Evolutionary conservation across 2,797 vertebrate species (phyloP).

Genomic region (Margarornis squamiger): DNA sequence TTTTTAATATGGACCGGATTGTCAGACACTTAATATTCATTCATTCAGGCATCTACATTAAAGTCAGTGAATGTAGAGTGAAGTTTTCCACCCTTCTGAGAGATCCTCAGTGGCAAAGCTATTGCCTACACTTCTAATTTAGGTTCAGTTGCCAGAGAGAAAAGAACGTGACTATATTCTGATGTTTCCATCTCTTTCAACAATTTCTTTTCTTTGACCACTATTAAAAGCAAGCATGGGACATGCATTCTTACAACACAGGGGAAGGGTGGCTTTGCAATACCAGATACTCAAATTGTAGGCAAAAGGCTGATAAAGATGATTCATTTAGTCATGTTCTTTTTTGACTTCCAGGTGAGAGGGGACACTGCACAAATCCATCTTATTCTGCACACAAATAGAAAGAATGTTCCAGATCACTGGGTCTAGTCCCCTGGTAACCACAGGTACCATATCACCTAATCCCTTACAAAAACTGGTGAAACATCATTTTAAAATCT

Average conservation of each 20-base stretch:
- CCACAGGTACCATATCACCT: not conserved
- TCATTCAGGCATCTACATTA: not conserved
- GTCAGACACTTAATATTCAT: not conserved
- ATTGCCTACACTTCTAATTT: not conserved
- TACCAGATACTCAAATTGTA: not conserved
- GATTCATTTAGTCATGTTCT: not conserved
- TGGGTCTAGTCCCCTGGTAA: not conserved
- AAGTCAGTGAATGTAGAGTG: not conserved
- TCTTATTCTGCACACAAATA: not conserved
- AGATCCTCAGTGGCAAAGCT: not conserved
- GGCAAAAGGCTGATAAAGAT: not conserved
- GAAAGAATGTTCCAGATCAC: not conserved
- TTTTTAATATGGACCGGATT: not conserved
- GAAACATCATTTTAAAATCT: not conserved
- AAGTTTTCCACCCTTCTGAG: not conserved
- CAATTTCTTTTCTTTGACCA: not conserved
- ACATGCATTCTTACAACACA: not conserved
- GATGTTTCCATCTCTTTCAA: not conserved
- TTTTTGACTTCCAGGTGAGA: not conserved
- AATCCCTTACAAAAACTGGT: not conserved
- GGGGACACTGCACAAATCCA: not conserved
- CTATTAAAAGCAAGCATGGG: not conserved
- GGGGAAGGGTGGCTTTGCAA: not conserved
- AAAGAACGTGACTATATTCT: not conserved
- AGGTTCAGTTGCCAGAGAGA: not conserved